These are phyloP conservation scores for Suillia variegata DNA, from an alignment of 2,888 invertebrate genomes.

Conservation along the genomic window DNA sequence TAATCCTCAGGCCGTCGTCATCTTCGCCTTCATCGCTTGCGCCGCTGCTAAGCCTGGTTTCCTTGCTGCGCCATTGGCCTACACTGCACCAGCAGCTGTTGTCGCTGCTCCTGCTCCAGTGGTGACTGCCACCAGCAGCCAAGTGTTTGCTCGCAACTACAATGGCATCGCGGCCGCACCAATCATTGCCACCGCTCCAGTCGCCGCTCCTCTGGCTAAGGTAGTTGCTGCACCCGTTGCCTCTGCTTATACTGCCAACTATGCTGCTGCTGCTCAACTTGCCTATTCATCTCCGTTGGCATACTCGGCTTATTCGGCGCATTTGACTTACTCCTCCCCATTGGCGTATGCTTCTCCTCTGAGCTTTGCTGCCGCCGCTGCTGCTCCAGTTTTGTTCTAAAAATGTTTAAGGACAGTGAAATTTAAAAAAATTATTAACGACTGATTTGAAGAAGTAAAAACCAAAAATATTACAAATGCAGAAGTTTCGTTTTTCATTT, in stretches of 20 bases:
- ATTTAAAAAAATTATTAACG: no score
- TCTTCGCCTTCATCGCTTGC: conserved; percentile 41
- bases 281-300: conserved; percentile 26
- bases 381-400: no score
- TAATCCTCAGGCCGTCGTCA: conserved; percentile 35
- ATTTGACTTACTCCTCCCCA: conserved; percentile 1
- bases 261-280: conserved; percentile 11
- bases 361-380: conserved; percentile 21
- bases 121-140: conserved; percentile 48
- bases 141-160: conserved; percentile 43
- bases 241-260: conserved; percentile 17
- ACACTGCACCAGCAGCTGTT: conserved; percentile 26
- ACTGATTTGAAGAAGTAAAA: no score
- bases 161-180: conserved; percentile 48
- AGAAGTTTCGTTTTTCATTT: background rate
- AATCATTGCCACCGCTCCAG: no score
- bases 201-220: no score
- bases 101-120: conserved; percentile 43
- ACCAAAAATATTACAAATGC: background rate
- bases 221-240: conserved; percentile 31
- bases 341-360: conserved; percentile 27
- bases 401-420: no score
- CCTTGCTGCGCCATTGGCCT: conserved; percentile 21
- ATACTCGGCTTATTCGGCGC: conserved; percentile 21
- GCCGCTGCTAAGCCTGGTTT: conserved; percentile 42